Evolutionary conservation across 2,888 invertebrate species (phyloP), one percentile per base, ranked within the genome.

Genomic region (Heliconius ismenius): DNA sequence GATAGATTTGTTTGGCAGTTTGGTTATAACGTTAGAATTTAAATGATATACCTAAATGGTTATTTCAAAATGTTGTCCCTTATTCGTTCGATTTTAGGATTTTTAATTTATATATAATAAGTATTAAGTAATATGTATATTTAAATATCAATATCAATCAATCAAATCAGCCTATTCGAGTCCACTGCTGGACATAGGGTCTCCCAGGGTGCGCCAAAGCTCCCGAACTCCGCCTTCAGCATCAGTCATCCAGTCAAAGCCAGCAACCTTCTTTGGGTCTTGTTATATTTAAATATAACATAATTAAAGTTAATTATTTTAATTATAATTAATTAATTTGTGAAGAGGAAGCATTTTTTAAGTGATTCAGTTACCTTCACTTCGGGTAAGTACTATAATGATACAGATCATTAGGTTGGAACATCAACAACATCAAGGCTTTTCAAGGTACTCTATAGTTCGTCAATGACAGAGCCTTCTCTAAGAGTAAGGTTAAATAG

Each of bases 1-100:
- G 39, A 77, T 76, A 73, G 75, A 76, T 72, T 74, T 69, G 74
- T 78, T 78, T 73, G 70, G 65, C 54, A 76, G 9, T 54, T 54
- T 10, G 9, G 65, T 74, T 76, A 63, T 36, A 62, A 49, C 24
- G 28, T 1, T 74, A 49, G 68, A 69, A 69, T 74, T 77, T 69
- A 64, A 63, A 76, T 76, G 58, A 67, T 67, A 13, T 39, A 43
- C 2, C 43, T 43, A 18, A 43, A 43, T 43, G 39, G 43, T 39
- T 64, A 60, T 72, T 39, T 67, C 65, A 4, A 58, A 54, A 24
- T 70, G 62, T 73, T 62, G 0, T 13, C 7, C 11, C 3, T 64
- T 28, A 58, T 43, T 43, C 28, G 39, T 76, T n/a, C 54, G 49
- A 58, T 36, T 58, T 76, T 63, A 54, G 18, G 24, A 3, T 15